Evolutionary conservation across 2,888 invertebrate species (phyloP).

Genomic region (Cantharis nigra): DNA sequence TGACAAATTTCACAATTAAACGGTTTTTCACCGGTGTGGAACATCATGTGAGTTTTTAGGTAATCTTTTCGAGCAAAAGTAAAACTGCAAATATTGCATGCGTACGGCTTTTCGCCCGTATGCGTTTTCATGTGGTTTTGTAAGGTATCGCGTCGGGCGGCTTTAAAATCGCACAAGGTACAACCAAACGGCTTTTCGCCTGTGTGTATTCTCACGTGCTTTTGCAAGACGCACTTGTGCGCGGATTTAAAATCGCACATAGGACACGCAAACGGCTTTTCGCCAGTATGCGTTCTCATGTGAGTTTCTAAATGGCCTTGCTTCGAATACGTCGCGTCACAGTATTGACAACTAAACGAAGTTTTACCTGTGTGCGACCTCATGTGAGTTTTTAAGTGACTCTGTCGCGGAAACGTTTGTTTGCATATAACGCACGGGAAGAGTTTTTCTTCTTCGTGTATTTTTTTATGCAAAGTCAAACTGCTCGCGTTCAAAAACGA

Average conservation of each 20-base stretch:
- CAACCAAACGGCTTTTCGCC: background rate
- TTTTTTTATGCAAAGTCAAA: background rate
- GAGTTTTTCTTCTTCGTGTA: background rate
- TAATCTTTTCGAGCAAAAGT: background rate
- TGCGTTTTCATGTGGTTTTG: background rate
- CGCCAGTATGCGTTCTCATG: background rate
- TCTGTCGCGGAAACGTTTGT: background rate
- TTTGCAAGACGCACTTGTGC: background rate
- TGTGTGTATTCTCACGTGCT: background rate
- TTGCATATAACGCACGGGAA: background rate
- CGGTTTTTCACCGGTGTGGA: background rate
- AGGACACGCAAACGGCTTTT: background rate
- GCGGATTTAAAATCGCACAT: background rate
- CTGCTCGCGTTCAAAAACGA: background rate
- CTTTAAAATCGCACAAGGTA: background rate
- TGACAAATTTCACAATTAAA: background rate
- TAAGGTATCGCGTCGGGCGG: background rate
- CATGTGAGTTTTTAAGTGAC: background rate
- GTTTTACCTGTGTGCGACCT: background rate
- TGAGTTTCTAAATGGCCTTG: background rate
- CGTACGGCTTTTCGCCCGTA: background rate
- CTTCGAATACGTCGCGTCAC: background rate
- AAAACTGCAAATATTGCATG: background rate
- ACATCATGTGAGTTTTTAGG: background rate
- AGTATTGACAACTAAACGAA: background rate